Base-by-base conservation (phyloP, 1,140 invertebrate genomes). In the Oncopeltus fasciatus region DNA sequence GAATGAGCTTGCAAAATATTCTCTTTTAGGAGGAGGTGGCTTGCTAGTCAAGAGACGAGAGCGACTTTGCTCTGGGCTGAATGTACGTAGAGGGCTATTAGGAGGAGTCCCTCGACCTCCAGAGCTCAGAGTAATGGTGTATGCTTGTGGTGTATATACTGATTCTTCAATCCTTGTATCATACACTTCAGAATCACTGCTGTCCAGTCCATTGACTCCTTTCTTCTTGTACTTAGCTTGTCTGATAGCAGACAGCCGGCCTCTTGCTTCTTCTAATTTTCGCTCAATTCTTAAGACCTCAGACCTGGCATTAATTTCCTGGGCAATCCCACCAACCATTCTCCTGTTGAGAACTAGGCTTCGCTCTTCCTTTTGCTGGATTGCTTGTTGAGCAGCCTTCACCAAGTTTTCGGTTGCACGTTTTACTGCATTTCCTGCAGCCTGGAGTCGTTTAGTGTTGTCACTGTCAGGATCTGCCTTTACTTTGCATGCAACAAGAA, bases 361-460 rank as follows among this genome's bases (percentile, higher is more conserved):
- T 24, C 89, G 77, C 69, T 97, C 94, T 68, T 97, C 94, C 68
- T 95, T 91, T 29, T 87, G 83, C 51, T 89, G 88, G 58, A 97
- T 90, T 1, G 91, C 89, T 72, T 96, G 90, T 68, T 95, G 86
- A 0, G 95, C 95, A 0, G 95, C 92, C 28, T 84, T 78, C 12
- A 99, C 96, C 64, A 99, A 75, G 75, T 95, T 95, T 73, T 99
- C 95, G 0, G 96, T 98, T 1, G 96, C 96, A 66, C 90, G 81
- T 76, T 98, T 98, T 0, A 99, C 95, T 14, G 94, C 92, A 72
- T 96, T 96, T 16, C 96, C 95, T 9, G 96, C 96, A 24, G 86
- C 81, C 75, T 95, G 92, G 20, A 98, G 76, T n/a, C 94, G 81
- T 63, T 92, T 86, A 33, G 95, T 98, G 14, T 89, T 87, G 66